A percentile compares a stretch with the other conserved stretches of the same genome.
phyloP scores from a whole-genome alignment of 1,140 invertebrate genomes.

The Bombus pascuorum region DNA sequence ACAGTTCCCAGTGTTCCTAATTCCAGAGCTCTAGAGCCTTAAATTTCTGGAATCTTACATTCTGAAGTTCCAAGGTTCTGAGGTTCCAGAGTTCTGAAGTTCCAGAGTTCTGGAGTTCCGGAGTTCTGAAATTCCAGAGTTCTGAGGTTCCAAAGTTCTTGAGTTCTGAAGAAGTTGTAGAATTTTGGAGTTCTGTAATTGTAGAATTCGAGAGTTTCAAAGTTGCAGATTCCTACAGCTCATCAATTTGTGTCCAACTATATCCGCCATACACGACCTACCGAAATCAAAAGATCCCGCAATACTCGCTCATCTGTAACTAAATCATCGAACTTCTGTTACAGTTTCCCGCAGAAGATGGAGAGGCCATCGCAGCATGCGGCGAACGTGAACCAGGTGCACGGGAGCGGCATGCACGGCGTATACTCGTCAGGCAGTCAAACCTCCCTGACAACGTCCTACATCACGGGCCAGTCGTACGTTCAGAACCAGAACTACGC shows the following conservation, averaged over 20 bases:
- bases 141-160: too few relatives aligned
- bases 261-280: too few relatives aligned
- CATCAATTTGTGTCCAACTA: too few relatives aligned
- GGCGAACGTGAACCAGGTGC: constrained; percentile 72
- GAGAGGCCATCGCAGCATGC: constrained; percentile 80
- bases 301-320: not conserved
- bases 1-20: too few relatives aligned
- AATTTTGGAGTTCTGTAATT: not conserved
- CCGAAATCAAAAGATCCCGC: too few relatives aligned
- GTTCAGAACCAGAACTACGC: constrained; percentile 83
- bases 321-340: constrained; percentile 37
- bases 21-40: too few relatives aligned
- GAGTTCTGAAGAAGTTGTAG: too few relatives aligned
- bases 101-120: too few relatives aligned
- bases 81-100: too few relatives aligned
- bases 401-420: constrained; percentile 74
- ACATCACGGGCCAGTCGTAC: constrained; percentile 82
- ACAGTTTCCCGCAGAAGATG: constrained; percentile 84
- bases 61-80: too few relatives aligned
- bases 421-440: constrained; percentile 79
- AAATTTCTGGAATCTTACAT: too few relatives aligned
- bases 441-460: constrained; percentile 78
- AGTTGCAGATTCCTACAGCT: not conserved
- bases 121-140: too few relatives aligned
- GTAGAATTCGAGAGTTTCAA: not conserved